Evolutionary conservation across 2,888 invertebrate genomes (phyloP), one percentile per base, ranked within the genome.

Genomic region (Crossocerus cetratus): DNA sequence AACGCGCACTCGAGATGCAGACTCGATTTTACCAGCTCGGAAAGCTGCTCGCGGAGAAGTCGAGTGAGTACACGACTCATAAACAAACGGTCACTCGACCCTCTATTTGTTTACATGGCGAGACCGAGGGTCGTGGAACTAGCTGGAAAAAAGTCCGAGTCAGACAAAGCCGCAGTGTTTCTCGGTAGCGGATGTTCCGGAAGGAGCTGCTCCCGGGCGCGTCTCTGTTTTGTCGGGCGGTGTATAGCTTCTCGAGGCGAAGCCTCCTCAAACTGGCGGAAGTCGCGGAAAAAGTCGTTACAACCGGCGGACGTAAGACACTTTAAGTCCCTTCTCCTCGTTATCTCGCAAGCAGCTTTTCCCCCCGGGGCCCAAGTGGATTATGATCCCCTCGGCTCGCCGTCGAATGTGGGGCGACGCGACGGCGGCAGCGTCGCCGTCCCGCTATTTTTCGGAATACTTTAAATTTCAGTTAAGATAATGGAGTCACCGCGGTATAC

Each of bases 271-370:
- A 49, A 13, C n/a, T 16, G 49, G 14, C 64, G 57, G 56, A 45
- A 55, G 64, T 56, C 16, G 64, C 45, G 23, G 57, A 42, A 42
- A 53, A 65, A 65, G 49, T 65, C 65, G 68, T 68, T 68, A 68
- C 55, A 55, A 65, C 57, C 57, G 65, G 45, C 64, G 21, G 57
- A 68, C 64, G 56, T 65, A 57, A 68, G 64, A 64, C 57, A 64
- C 65, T 65, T 65, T 32, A 65, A 68, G 65, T 21, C 65, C 65
- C 45, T 56, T 49, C 16, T n/a, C 16, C 49, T 49, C 49, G 49
- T 49, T 49, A 55, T 55, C 22, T 22, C 55, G 55, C 20, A 14
- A 13, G 55, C 20, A 55, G 55, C 55, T 21, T 20, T 55, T 55
- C 55, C 55, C 13, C 49, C 16, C 8, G 49, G 16, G 43, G 43